Base-by-base conservation (phyloP, 2,797 vertebrate genomes). In the Oryzias sinensis region DNA sequence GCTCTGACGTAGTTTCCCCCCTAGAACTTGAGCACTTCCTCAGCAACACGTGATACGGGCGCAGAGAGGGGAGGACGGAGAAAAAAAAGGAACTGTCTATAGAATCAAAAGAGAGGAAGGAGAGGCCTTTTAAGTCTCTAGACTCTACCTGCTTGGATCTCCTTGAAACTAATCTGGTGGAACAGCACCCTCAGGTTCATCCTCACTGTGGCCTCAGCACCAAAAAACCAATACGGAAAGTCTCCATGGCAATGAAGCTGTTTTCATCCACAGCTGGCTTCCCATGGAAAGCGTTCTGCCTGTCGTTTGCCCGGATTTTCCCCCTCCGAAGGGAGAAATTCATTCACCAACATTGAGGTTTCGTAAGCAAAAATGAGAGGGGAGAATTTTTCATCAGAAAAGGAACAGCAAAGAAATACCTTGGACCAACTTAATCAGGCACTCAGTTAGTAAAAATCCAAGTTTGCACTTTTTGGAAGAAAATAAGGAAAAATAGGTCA, bases 401-500 rank as follows among this genome's bases (percentile, higher is more conserved):
- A 62, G 50, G 67, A 77, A 72, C 22, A 49, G 62, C 45, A 64
- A 63, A 43, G 69, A 62, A 29, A 20, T 40, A 43, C 70, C 58
- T 57, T 49, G 57, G 48, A 25, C 62, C 40, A 59, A 79, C 58
- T 80, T 82, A 87, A 82, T 84, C 71, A 80, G 81, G 37, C 48
- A 6, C 58, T 76, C 69, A 58, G 62, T 18, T 79, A 64, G 80
- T 84, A 63, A 62, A 82, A 79, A 79, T 70, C 64, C 43, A 59
- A 82, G 80, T 82, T 87, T 87, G 72, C 59, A 43, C 50, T 74
- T 84, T 83, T 49, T 77, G 24, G 74, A 77, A 68, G 68, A 68
- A 77, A 80, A 77, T 65, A 53, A 60, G 56, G 53, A 49, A 83
- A 90, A 88, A 69, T 88, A 76, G 86, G 87, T 85, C 86, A 88